Evolutionary conservation across 2,797 vertebrate genomes (phyloP).

Genomic region (Cuniculus paca): DNA sequence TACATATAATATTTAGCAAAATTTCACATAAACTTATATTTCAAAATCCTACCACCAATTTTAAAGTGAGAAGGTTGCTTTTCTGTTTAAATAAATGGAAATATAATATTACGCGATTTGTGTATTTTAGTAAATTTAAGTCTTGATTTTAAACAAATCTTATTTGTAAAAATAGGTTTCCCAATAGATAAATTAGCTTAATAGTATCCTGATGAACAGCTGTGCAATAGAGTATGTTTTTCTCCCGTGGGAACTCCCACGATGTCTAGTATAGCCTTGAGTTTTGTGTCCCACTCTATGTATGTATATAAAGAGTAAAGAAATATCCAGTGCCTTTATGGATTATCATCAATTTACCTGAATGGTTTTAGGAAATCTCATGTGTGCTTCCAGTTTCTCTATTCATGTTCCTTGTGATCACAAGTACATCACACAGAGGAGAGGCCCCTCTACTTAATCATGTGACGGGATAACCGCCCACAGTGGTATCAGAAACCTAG

Average conservation of each 20-base stretch:
- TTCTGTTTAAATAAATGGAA: background rate
- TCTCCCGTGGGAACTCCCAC: background rate
- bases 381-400: background rate
- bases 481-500: background rate
- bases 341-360: background rate
- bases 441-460: background rate
- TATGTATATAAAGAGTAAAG: background rate
- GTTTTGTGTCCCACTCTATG: background rate
- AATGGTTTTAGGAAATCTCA: constrained; percentile 7
- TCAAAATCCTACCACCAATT: constrained; percentile 38
- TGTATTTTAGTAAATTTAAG: background rate
- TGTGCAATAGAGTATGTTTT: constrained; percentile 25
- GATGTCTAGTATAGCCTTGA: background rate
- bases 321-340: background rate
- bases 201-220: constrained; percentile 11
- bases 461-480: background rate
- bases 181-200: constrained; percentile 32
- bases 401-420: background rate
- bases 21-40: constrained; percentile 5
- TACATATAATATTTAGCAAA: constrained; percentile 31
- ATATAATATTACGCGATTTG: constrained; percentile 15
- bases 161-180: constrained; percentile 51
- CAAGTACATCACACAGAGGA: background rate
- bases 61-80: constrained; percentile 7
- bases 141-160: constrained; percentile 53